These are phyloP conservation scores for Omphaloscelis lunosa DNA, from an alignment of 2,888 invertebrate genomes.

Conservation along the genomic window DNA sequence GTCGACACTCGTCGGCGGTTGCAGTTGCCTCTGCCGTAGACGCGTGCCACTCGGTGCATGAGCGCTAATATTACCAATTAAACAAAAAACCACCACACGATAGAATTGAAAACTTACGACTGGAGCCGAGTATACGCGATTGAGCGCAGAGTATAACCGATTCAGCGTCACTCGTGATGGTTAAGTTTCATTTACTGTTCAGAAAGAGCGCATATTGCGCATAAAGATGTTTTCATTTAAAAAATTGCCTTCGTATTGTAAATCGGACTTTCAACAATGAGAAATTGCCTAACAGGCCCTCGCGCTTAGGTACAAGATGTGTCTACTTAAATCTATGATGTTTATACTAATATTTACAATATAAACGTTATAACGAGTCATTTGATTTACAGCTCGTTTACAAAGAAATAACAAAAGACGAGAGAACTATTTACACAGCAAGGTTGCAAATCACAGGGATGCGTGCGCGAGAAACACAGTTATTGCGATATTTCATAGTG, in stretches of 20 bases:
- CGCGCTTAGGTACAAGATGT: conserved; percentile 85
- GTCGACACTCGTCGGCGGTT: too few relatives aligned
- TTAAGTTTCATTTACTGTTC: not conserved
- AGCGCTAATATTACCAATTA: not conserved
- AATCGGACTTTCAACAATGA: not conserved
- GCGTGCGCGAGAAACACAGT: conserved; percentile 81
- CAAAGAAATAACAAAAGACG: conserved; percentile 88
- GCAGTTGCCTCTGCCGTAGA: too few relatives aligned
- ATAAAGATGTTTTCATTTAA: too few relatives aligned
- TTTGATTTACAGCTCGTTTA: conserved; percentile 80
- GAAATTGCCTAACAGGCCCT: conserved; percentile 39
- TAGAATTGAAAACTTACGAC: not conserved
- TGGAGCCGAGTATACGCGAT: not conserved
- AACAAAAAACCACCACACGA: not conserved
- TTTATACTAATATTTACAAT: conserved; percentile 88
- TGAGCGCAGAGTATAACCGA: not conserved
- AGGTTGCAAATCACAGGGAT: conserved; percentile 88
- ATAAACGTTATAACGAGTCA: conserved; percentile 84
- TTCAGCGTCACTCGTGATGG: too few relatives aligned
- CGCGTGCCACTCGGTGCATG: too few relatives aligned
- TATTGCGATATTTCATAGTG: conserved; percentile 67
- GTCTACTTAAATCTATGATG: conserved; percentile 85
- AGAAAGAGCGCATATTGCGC: not conserved
- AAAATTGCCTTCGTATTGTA: not conserved
- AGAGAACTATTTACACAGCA: conserved; percentile 88